A percentile compares a stretch with the other conserved stretches of the same genome.
Evolutionary conservation across 2,888 invertebrate species (phyloP).

Genomic region (Dicycla oo): DNA sequence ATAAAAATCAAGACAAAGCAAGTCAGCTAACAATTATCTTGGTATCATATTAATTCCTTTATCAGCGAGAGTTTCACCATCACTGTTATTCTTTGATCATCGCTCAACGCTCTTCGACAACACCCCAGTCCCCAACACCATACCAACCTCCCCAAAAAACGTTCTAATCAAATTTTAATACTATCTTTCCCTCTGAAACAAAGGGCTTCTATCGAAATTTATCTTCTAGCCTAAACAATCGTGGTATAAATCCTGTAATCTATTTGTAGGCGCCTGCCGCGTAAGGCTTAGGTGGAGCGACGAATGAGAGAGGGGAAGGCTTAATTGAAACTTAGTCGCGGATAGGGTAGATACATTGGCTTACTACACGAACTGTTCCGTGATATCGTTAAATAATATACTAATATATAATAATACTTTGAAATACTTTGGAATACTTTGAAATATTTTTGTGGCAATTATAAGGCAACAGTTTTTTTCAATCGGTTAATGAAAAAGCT

Average conservation of each 20-base stretch:
- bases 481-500: too few species aligned
- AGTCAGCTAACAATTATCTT: neutral
- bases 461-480: too few species aligned
- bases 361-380: conserved; percentile 36
- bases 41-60: neutral
- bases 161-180: conserved; percentile 64
- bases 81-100: conserved; percentile 37
- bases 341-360: conserved; percentile 55
- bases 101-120: neutral
- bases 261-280: conserved; percentile 79
- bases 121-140: conserved; percentile 24
- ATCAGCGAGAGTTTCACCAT: neutral
- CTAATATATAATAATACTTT: too few species aligned
- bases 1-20: too few species aligned
- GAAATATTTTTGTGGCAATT: too few species aligned
- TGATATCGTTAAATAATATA: neutral
- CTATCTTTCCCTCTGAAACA: conserved; percentile 50
- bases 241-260: conserved; percentile 78
- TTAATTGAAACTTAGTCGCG: conserved; percentile 88
- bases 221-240: conserved; percentile 72
- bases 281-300: conserved; percentile 74
- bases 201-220: conserved; percentile 72
- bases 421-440: too few species aligned
- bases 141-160: conserved; percentile 39
- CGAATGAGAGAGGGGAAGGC: conserved; percentile 77